These are phyloP conservation scores for Panzeria rudis DNA, from an alignment of 2,888 invertebrate genomes.

Conservation along the genomic window DNA sequence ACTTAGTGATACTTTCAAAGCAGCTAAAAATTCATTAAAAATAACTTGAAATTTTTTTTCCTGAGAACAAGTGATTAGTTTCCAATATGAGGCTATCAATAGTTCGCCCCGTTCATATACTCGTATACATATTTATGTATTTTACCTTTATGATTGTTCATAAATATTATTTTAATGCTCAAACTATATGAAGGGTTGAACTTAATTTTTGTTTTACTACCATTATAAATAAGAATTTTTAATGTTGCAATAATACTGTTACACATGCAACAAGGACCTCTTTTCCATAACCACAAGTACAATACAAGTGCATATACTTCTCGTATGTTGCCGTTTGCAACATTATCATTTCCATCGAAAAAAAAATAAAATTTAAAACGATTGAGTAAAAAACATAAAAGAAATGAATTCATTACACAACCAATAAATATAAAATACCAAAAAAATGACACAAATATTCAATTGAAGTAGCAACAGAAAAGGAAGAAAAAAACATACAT, in stretches of 20 bases:
- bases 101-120: too few relatives aligned
- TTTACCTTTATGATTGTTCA: slow-evolving; percentile 26
- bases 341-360: slow-evolving; percentile 14
- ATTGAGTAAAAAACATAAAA: slow-evolving; percentile 34
- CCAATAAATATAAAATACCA: slow-evolving; percentile 65
- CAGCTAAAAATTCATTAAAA: too few relatives aligned
- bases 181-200: not conserved
- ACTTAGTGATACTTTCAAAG: too few relatives aligned
- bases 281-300: slow-evolving; percentile 27
- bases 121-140: not conserved
- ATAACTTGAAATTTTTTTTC: too few relatives aligned
- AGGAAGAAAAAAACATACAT: not conserved
- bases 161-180: slow-evolving; percentile 40
- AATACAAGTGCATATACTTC: slow-evolving; percentile 10
- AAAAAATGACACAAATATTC: slow-evolving; percentile 62
- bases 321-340: slow-evolving; percentile 21
- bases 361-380: not conserved
- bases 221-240: slow-evolving; percentile 37
- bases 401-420: slow-evolving; percentile 66
- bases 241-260: slow-evolving; percentile 32
- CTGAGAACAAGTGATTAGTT: too few relatives aligned
- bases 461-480: slow-evolving; percentile 50
- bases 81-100: too few relatives aligned
- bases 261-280: slow-evolving; percentile 42
- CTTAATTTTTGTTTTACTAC: not conserved